phyloP scores from a whole-genome alignment of 64 coral and sea anemone species.

The Exaiptasia diaphana region DNA sequence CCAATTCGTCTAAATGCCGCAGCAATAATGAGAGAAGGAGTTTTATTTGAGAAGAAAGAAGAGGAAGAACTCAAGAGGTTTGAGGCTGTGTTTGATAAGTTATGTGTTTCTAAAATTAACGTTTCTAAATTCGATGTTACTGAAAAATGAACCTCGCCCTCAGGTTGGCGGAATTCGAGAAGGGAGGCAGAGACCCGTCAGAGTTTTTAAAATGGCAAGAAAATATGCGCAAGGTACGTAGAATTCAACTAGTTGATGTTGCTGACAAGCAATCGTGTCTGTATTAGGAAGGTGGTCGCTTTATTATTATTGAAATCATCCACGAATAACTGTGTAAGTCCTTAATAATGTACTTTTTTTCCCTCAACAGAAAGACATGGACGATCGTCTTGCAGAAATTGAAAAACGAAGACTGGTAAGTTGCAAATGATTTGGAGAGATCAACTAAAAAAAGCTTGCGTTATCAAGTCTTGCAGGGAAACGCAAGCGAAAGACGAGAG shows the following conservation, averaged over 20 bases:
- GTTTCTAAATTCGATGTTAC: too few species aligned
- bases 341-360: too few species aligned
- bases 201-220: slow-evolving; percentile 98
- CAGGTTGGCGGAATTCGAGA: slow-evolving; percentile 76
- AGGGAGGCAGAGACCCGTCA: slow-evolving; percentile 84
- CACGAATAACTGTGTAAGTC: too few species aligned
- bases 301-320: too few species aligned
- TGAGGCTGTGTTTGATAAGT: background rate
- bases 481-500: too few species aligned
- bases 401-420: slow-evolving; percentile 88
- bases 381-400: slow-evolving; percentile 82
- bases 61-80: slow-evolving; percentile 87
- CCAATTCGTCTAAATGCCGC: slow-evolving; percentile 91
- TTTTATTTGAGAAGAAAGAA: slow-evolving; percentile 94
- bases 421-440: background rate
- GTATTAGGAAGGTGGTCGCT: too few species aligned
- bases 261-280: too few species aligned
- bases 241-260: background rate
- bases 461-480: background rate
- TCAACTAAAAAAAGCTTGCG: background rate
- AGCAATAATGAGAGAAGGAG: slow-evolving; percentile 95
- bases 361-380: slow-evolving; percentile 88
- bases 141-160: too few species aligned
- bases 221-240: slow-evolving; percentile 63
- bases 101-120: background rate